Percentiles rank a stretch among this genome's conserved stretches.
These are phyloP conservation scores for Corythucha ciliata DNA, from an alignment of 2,888 invertebrate species.

Conservation along the genomic window DNA sequence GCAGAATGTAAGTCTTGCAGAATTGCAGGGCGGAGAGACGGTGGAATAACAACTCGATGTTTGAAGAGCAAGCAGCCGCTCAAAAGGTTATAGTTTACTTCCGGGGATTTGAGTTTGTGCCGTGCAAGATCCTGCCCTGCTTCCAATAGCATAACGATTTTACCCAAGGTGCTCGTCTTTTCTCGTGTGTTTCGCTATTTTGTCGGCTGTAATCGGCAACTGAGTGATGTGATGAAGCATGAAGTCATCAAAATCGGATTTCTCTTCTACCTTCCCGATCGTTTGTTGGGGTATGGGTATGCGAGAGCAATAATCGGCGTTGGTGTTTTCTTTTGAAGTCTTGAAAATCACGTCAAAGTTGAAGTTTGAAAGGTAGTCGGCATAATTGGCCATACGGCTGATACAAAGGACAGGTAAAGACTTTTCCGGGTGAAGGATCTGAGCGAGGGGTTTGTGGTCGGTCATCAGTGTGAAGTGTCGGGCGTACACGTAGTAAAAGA, in stretches of 20 bases:
- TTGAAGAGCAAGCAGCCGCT: constrained; percentile 9
- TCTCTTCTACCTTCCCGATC: too few species aligned
- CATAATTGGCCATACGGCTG: constrained; percentile 12
- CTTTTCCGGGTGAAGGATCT: constrained; percentile 31
- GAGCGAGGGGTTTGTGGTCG: constrained; percentile 39
- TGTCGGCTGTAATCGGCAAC: constrained; percentile 11
- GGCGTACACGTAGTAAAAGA: constrained; percentile 41
- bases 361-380: constrained; percentile 13
- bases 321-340: constrained; percentile 6
- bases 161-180: constrained; percentile 9
- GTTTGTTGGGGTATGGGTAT: neutral
- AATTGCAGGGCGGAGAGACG: constrained; percentile 2
- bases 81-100: constrained; percentile 3
- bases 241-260: constrained; percentile 11
- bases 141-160: neutral
- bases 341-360: constrained; percentile 14
- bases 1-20: constrained; percentile 14
- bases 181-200: constrained; percentile 15
- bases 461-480: constrained; percentile 40
- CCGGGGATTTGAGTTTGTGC: neutral
- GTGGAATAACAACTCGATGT: constrained; percentile 12
- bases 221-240: constrained; percentile 11
- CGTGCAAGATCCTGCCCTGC: constrained; percentile 1
- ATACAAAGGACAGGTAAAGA: constrained; percentile 10
- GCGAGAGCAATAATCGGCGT: constrained; percentile 12